A percentile compares a stretch with the other conserved stretches of the same genome.
phyloP scores from a whole-genome alignment of 1,140 invertebrate species.

The Temnothorax nylanderi region DNA sequence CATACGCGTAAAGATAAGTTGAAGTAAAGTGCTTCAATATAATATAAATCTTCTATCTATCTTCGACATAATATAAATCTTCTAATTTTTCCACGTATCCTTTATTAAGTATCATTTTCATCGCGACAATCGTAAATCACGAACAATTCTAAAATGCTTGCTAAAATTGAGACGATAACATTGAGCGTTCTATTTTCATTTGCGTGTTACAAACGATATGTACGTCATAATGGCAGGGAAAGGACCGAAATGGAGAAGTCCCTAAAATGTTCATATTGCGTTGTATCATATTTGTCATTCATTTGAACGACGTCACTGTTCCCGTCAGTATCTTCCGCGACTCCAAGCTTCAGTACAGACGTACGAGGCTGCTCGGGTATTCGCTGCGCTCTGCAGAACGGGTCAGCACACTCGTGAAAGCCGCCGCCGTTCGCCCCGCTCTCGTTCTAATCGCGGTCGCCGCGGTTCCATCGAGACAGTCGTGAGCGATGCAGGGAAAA shows the following conservation, averaged over 20 bases:
- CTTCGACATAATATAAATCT: too few relatives aligned
- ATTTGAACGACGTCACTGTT: neutral
- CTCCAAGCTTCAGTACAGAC: neutral
- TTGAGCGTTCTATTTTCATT: neutral
- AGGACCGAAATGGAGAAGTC: neutral
- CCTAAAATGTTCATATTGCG: neutral
- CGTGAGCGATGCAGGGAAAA: constrained; percentile 48
- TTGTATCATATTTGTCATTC: neutral
- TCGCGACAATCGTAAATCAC: neutral
- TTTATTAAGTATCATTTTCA: neutral
- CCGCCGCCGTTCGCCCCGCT: neutral
- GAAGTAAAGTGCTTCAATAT: neutral
- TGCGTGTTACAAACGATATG: neutral
- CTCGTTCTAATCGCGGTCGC: constrained; percentile 8
- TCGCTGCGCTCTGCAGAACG: neutral
- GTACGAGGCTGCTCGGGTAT: constrained; percentile 18
- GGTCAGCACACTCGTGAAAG: constrained; percentile 9
- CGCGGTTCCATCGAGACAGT: constrained; percentile 43
- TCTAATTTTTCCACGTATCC: neutral
- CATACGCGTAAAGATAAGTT: neutral
- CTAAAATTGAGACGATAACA: neutral
- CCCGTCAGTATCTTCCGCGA: neutral
- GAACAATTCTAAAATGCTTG: neutral
- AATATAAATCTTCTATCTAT: neutral
- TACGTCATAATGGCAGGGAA: neutral